These are phyloP conservation scores for Brachionus manjavacas DNA, from an alignment of 1,140 invertebrate genomes.

Conservation along the genomic window DNA sequence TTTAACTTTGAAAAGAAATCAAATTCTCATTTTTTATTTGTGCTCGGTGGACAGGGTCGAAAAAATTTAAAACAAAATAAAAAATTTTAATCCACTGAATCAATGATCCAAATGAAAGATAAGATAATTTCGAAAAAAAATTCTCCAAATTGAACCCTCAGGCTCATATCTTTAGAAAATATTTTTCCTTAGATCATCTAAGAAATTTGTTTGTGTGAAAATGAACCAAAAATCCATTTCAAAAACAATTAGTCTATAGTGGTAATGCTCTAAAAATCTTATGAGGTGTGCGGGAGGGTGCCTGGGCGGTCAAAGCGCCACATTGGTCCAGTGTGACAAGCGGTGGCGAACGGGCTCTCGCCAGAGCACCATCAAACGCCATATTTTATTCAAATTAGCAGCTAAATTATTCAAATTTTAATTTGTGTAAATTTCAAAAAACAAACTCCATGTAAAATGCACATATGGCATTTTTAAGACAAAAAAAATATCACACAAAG, in stretches of 20 bases:
- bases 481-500: neutral
- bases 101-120: no score
- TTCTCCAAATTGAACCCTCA: no score
- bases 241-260: neutral
- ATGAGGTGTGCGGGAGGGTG: neutral
- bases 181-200: neutral
- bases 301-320: no score
- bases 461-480: neutral
- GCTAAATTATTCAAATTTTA: neutral
- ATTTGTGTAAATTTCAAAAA: neutral
- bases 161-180: neutral
- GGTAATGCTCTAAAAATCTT: no score
- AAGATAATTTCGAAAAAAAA: no score
- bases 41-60: no score
- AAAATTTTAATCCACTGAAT: no score
- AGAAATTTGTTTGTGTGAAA: neutral
- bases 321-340: no score
- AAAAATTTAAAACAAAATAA: no score
- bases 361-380: neutral
- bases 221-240: neutral
- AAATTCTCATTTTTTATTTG: no score
- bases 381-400: neutral
- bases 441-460: neutral
- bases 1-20: no score
- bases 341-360: no score